Conservation (phyloP, 2,797 vertebrate genomes). For the Melanotaenia pygmaea region DNA sequence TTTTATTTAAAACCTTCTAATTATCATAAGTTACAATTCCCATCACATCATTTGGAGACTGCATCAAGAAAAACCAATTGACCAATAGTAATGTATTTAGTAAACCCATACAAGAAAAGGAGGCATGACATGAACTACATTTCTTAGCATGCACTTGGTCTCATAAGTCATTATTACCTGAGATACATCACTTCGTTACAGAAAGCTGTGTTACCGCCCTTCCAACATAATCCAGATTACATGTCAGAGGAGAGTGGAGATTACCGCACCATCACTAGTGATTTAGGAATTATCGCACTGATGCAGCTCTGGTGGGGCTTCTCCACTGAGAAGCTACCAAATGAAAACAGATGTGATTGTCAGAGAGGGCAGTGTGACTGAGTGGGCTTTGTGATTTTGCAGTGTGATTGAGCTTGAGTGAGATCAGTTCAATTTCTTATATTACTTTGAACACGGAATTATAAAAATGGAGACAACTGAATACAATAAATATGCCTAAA, state of each 20-base stretch:
- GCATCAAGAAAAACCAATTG: not conserved
- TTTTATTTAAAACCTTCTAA: too few species aligned
- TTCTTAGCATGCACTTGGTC: not conserved
- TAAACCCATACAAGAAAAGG: not conserved
- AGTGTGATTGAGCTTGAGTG: not conserved
- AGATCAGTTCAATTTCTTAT: not conserved
- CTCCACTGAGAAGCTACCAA: constrained; percentile 14
- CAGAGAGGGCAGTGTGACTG: not conserved
- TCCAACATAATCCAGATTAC: constrained; percentile 77
- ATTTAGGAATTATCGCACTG: constrained; percentile 67
- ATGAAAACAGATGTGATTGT: constrained; percentile 29
- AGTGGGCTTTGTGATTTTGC: not conserved
- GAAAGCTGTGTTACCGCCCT: constrained; percentile 45
- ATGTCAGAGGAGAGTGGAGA: constrained; percentile 63
- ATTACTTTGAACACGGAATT: not conserved
- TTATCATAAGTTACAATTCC: too few species aligned
- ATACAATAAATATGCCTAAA: not conserved
- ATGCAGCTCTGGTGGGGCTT: constrained; percentile 30
- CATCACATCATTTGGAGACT: too few species aligned
- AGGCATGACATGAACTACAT: not conserved
- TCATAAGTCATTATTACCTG: constrained; percentile 53
- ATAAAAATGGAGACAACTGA: not conserved
- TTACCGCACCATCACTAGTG: constrained; percentile 65
- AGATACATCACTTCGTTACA: constrained; percentile 37
- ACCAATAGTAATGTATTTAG: not conserved